Conservation (phyloP, 2,113 vertebrate genomes). For the Protobothrops flavoviridis region DNA sequence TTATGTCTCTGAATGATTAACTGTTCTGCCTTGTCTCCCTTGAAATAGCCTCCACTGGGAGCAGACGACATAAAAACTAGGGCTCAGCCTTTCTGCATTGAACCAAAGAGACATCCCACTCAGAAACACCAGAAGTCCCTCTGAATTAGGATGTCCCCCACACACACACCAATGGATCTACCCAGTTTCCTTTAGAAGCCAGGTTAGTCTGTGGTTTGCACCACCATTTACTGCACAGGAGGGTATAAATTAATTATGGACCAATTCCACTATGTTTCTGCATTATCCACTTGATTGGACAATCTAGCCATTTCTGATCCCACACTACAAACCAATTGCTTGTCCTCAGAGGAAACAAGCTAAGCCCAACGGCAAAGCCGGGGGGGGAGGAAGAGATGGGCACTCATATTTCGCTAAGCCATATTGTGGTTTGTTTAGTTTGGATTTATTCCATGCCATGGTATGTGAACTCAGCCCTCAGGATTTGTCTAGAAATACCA, state of each 20-base stretch:
- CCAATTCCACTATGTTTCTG: too few species aligned
- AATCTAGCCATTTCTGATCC: not conserved
- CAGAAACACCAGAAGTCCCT: not conserved
- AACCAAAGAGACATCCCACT: not conserved
- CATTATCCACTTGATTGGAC: not conserved
- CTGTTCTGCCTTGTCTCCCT: not conserved
- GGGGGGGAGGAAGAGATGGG: too few species aligned
- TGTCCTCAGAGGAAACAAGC: not conserved
- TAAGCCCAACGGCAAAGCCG: not conserved
- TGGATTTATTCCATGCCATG: not conserved
- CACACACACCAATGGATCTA: not conserved
- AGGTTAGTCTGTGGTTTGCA: not conserved
- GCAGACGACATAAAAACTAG: too few species aligned
- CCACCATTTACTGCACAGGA: not conserved
- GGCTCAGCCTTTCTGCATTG: not conserved
- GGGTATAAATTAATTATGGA: not conserved
- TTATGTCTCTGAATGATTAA: constrained; percentile 1
- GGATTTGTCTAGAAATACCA: not conserved
- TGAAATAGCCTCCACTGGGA: not conserved
- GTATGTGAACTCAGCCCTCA: not conserved
- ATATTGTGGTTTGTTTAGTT: not conserved
- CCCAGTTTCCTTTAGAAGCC: not conserved
- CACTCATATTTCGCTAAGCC: not conserved
- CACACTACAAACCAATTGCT: not conserved
- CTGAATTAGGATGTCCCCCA: not conserved